Evolutionary conservation across 2,113 vertebrate genomes (phyloP), one percentile per base, ranked within the genome.

Genomic region (Larimichthys crocea): DNA sequence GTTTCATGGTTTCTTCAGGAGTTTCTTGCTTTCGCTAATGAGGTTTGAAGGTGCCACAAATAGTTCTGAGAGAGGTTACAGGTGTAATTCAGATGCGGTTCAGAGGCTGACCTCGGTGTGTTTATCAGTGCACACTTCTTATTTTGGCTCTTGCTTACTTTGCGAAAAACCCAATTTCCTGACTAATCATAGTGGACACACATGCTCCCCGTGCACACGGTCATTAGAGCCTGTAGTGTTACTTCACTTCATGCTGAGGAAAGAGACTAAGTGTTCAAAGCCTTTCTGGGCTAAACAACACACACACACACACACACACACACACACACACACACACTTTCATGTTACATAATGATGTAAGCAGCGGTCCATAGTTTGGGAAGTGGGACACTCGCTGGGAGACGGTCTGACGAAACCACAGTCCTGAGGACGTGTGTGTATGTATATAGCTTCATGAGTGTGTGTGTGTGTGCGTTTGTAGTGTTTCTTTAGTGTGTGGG

Each of bases 301-400:
- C 79, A 19, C 67, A 67, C 67, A 72, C 49, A 68, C 52, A 86
- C 83, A 70, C 35, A 71, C 67, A 31, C 40, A 44, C 73, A 79
- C n/a, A n/a, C n/a, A n/a, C 70, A 55, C 67, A 67, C 62, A 70
- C 74, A 53, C 48, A 31, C 60, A 42, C 35, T 40, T 40, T 40
- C 74, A 55, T 7, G 46, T 87, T 91, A 86, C 86, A 86, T 90
- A 89, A 90, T 87, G 88, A 91, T 91, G 91, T 88, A 91, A 93
- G 88, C 88, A 85, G 84, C 53, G 17, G 89, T 86, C 86, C 88
- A 89, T 76, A 85, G 82, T 87, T 88, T 79, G 86, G 86, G 91
- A 93, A 92, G 86, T 93, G 91, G 92, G 91, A 89, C 91, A 82
- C 88, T 91, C 84, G 59, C 89, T 90, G 87, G 68, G 88, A 90